A percentile compares a stretch with the other conserved stretches of the same genome.
Evolutionary conservation across 2,888 invertebrate genomes (phyloP).

Genomic region (Caenorhabditis imperialis): DNA sequence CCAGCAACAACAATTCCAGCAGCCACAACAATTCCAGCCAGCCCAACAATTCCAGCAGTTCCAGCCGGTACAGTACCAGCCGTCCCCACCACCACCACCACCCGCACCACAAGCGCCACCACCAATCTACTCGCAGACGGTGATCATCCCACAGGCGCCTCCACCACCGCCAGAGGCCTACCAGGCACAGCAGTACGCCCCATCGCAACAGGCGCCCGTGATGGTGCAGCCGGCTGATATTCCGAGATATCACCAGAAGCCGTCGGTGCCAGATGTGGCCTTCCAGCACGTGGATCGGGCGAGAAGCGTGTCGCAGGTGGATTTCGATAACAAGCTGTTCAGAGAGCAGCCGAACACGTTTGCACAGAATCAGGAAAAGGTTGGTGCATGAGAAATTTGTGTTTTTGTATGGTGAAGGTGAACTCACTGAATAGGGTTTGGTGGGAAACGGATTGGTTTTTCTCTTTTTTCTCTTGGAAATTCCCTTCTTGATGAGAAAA

Average conservation of each 20-base stretch:
- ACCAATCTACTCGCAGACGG: slow-evolving; percentile 54
- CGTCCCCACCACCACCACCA: slow-evolving; percentile 36
- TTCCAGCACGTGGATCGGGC: slow-evolving; percentile 41
- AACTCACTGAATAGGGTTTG: too few relatives aligned
- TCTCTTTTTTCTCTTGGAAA: too few relatives aligned
- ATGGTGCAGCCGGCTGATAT: slow-evolving; percentile 48
- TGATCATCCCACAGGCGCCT: slow-evolving; percentile 50
- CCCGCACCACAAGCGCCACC: slow-evolving; percentile 40
- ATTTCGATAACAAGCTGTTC: slow-evolving; percentile 50
- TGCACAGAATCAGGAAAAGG: slow-evolving; percentile 50
- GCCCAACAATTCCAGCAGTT: slow-evolving; percentile 26
- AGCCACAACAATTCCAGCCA: slow-evolving; percentile 42
- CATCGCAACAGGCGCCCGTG: slow-evolving; percentile 34
- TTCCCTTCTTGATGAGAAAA: too few relatives aligned
- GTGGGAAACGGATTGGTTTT: too few relatives aligned
- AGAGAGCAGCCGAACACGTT: slow-evolving; percentile 49
- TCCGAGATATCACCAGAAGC: slow-evolving; percentile 42
- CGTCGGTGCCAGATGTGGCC: slow-evolving; percentile 22
- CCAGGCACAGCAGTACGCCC: slow-evolving; percentile 44
- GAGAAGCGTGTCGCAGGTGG: slow-evolving; percentile 36
- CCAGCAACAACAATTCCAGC: slow-evolving; percentile 23
- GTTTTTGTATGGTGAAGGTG: too few relatives aligned
- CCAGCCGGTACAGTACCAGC: slow-evolving; percentile 42
- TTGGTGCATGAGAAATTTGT: slow-evolving; percentile 3
- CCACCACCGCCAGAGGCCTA: slow-evolving; percentile 56